phyloP scores from a whole-genome alignment of 2,888 invertebrate species.

The Xylota segnis region DNA sequence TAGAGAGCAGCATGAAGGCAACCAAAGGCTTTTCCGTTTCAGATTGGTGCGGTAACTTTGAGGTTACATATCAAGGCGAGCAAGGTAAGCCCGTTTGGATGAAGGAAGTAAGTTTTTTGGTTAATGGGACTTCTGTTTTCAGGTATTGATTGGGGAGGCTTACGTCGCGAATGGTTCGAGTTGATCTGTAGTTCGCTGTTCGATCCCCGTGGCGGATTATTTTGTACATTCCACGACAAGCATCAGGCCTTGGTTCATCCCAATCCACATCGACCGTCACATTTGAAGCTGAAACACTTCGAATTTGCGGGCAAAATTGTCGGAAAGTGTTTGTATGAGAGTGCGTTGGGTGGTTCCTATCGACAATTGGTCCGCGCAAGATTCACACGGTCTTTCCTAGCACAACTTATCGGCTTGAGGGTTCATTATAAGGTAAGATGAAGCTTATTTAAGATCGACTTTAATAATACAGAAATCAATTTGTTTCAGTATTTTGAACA shows the following conservation, averaged over 20 bases:
- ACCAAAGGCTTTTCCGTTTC: constrained; percentile 93
- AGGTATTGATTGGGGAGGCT: constrained; percentile 97
- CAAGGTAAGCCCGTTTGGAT: constrained; percentile 87
- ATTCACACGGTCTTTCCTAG: constrained; percentile 96
- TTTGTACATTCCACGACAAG: constrained; percentile 93
- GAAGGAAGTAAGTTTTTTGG: neutral
- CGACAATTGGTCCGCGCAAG: constrained; percentile 95
- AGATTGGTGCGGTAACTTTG: constrained; percentile 98
- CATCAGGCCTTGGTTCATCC: constrained; percentile 96
- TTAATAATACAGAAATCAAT: neutral
- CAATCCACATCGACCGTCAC: constrained; percentile 90
- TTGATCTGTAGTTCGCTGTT: constrained; percentile 94
- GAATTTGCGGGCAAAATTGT: constrained; percentile 97
- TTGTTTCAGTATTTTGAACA: constrained; percentile 93
- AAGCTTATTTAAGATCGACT: neutral
- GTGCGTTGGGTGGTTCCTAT: constrained; percentile 94
- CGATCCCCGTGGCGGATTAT: constrained; percentile 92
- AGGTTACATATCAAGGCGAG: constrained; percentile 96
- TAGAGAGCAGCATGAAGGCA: constrained; percentile 93
- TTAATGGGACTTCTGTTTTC: constrained; percentile 32
- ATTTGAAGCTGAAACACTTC: constrained; percentile 94
- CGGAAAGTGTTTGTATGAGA: constrained; percentile 97
- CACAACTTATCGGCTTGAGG: constrained; percentile 96
- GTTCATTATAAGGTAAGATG: constrained; percentile 94
- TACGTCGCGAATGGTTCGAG: constrained; percentile 97